phyloP scores from a whole-genome alignment of 2,113 vertebrate species.

The Rhegmatorhina hoffmannsi region DNA sequence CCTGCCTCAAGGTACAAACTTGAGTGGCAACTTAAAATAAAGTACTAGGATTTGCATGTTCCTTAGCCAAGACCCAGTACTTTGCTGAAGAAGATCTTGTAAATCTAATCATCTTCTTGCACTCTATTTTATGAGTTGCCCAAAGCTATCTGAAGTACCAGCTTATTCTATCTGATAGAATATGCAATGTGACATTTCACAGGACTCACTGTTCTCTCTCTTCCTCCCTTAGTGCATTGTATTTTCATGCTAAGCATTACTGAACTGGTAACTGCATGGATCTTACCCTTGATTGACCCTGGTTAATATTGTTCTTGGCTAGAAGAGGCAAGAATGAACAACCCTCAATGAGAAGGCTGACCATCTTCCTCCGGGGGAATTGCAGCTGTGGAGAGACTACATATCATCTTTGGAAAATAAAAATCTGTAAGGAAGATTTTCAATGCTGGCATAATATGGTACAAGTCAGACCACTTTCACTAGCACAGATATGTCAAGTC shows the following conservation, averaged over 20 bases:
- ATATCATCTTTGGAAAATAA: background rate
- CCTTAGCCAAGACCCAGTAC: background rate
- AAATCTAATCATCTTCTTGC: background rate
- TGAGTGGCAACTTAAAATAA: background rate
- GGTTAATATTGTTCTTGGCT: constrained; percentile 30
- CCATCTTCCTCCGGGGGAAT: background rate
- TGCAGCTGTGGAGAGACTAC: background rate
- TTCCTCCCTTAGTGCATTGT: background rate
- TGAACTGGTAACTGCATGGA: background rate
- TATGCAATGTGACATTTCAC: background rate
- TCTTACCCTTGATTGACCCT: constrained; percentile 16
- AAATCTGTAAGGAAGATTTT: background rate
- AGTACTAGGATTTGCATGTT: background rate
- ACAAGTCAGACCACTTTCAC: background rate
- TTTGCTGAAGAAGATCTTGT: background rate
- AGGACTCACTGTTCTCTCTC: background rate
- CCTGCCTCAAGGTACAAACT: background rate
- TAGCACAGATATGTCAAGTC: background rate
- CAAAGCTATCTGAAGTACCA: background rate
- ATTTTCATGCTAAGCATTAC: background rate
- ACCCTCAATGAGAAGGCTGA: background rate
- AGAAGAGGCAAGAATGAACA: background rate
- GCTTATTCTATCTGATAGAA: background rate
- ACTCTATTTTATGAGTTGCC: background rate
- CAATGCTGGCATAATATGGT: background rate